Conservation (phyloP, 2,797 vertebrate species). For the Bovichtus diacanthus region DNA sequence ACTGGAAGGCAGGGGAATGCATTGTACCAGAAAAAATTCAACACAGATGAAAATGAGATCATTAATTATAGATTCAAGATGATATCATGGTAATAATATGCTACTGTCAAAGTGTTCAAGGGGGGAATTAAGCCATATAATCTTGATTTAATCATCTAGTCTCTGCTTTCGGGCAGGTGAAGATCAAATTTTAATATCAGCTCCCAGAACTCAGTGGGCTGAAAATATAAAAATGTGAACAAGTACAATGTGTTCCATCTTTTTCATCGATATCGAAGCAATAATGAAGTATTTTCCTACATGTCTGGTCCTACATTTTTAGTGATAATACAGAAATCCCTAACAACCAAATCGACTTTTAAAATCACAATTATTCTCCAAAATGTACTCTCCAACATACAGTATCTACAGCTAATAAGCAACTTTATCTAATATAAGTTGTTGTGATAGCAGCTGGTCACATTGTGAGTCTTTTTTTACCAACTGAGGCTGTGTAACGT, state of each 20-base stretch:
- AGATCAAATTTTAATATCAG: not conserved
- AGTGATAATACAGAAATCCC: not conserved
- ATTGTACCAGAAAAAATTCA: not conserved
- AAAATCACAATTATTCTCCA: not conserved
- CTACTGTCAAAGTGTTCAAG: not conserved
- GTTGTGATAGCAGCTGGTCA: not conserved
- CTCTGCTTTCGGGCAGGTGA: not conserved
- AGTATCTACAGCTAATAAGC: not conserved
- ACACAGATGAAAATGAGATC: not conserved
- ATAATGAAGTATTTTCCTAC: not conserved
- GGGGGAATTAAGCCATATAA: not conserved
- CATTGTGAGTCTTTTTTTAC: not conserved
- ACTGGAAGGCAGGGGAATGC: not conserved
- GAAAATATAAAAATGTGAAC: not conserved
- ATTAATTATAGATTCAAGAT: constrained; percentile 4
- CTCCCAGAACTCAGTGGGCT: not conserved
- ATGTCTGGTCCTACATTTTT: not conserved
- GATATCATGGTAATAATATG: not conserved
- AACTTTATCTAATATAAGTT: not conserved
- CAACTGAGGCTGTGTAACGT: not conserved
- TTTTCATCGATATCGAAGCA: not conserved
- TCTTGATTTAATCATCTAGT: not conserved
- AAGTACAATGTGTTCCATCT: not conserved
- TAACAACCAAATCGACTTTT: not conserved
- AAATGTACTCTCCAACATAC: not conserved